Evolutionary conservation across 1,140 invertebrate genomes (phyloP).

Genomic region (Platyscapa corneri): DNA sequence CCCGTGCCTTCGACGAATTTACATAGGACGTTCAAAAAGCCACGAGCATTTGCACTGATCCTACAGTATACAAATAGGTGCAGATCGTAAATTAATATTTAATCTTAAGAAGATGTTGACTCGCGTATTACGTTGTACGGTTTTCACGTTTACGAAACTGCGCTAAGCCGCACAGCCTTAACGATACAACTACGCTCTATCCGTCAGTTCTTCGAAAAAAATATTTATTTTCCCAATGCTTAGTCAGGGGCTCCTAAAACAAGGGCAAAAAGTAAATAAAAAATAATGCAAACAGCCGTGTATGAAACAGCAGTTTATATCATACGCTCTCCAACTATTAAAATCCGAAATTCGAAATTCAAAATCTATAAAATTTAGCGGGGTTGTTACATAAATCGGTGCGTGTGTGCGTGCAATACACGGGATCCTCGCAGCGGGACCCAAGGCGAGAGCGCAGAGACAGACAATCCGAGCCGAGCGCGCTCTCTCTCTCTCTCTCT

Average conservation of each 20-base stretch:
- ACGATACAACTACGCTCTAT: background rate
- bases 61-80: background rate
- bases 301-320: slow-evolving; percentile 10
- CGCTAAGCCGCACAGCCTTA: background rate
- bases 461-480: background rate
- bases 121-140: background rate
- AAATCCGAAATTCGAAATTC: slow-evolving; percentile 24
- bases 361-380: slow-evolving; percentile 21
- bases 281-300: background rate
- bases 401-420: background rate
- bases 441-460: background rate
- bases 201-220: background rate
- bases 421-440: slow-evolving; percentile 50
- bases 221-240: background rate
- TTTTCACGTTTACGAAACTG: background rate
- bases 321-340: slow-evolving; percentile 14
- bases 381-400: slow-evolving; percentile 22
- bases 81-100: background rate
- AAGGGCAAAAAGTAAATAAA: slow-evolving; percentile 12
- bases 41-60: too few relatives aligned
- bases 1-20: too few relatives aligned
- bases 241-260: background rate
- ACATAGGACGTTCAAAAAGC: too few relatives aligned
- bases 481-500: background rate
- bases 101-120: background rate